Conservation (phyloP, 2,888 invertebrate species). For the Microdon myrmicae region DNA sequence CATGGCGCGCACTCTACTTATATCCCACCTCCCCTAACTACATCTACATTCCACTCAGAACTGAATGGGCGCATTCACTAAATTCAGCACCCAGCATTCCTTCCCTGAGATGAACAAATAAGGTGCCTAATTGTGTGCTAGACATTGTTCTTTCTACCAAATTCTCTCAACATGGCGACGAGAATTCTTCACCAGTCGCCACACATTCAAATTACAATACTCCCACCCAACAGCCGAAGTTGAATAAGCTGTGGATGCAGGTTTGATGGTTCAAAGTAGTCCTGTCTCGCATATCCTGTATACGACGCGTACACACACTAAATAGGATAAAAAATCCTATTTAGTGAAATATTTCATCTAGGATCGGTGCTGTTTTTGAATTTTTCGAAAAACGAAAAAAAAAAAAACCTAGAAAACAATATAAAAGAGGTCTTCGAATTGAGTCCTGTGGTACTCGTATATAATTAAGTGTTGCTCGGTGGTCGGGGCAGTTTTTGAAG, state of each 20-base stretch:
- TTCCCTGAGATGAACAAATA: constrained; percentile 46
- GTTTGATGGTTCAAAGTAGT: constrained; percentile 16
- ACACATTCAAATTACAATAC: constrained; percentile 36
- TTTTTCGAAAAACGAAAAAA: constrained; percentile 45
- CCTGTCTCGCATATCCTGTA: constrained; percentile 19
- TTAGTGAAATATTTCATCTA: constrained; percentile 49
- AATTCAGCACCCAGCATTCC: constrained; percentile 45
- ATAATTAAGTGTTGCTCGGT: no score
- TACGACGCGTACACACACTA: constrained; percentile 29
- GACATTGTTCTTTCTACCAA: constrained; percentile 40
- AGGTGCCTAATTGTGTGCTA: constrained; percentile 52
- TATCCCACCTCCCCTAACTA: no score
- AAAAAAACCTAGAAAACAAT: no score
- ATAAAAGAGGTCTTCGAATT: no score
- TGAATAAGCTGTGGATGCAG: not conserved
- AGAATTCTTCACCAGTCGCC: constrained; percentile 42
- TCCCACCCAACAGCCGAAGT: constrained; percentile 1
- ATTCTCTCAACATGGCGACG: constrained; percentile 10
- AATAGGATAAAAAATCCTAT: constrained; percentile 43
- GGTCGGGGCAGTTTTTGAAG: constrained; percentile 32
- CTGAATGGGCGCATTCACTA: constrained; percentile 36
- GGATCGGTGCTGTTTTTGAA: constrained; percentile 47
- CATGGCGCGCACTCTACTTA: no score
- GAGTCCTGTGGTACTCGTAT: no score
- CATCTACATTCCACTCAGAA: constrained; percentile 36